Conservation (phyloP, 2,113 vertebrate genomes). For the Aleadryas rufinucha region DNA sequence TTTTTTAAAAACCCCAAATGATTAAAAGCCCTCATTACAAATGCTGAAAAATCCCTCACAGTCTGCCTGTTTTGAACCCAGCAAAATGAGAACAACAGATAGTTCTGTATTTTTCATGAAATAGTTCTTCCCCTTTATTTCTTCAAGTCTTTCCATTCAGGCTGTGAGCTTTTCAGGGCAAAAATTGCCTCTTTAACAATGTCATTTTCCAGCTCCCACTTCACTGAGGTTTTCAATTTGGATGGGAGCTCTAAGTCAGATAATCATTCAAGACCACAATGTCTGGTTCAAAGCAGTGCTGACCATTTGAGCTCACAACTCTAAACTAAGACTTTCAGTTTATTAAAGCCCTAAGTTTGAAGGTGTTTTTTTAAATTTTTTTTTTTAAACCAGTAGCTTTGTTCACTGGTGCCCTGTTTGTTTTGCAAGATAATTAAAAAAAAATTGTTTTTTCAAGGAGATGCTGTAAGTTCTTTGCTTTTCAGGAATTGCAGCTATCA, state of each 20-base stretch:
- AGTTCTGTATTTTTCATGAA: background rate
- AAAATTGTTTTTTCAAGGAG: background rate
- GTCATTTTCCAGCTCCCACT: conserved; percentile 31
- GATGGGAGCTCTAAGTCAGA: conserved; percentile 22
- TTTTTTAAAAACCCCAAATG: background rate
- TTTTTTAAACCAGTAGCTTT: background rate
- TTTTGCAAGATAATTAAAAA: background rate
- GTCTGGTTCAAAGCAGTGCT: background rate
- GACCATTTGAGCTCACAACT: background rate
- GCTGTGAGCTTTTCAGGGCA: conserved; percentile 39
- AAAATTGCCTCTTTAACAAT: conserved; percentile 52
- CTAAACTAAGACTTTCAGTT: background rate
- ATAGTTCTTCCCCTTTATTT: background rate
- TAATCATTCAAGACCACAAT: conserved; percentile 31
- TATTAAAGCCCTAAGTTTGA: background rate
- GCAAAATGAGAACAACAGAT: background rate
- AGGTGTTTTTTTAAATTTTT: background rate
- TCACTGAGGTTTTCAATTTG: conserved; percentile 34
- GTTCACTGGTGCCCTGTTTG: background rate
- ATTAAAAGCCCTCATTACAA: conserved; percentile 35
- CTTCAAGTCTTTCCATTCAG: conserved; percentile 31
- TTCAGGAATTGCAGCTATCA: background rate
- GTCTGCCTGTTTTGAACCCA: background rate
- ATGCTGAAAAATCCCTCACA: background rate
- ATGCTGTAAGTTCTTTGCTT: background rate